Evolutionary conservation across 1,140 invertebrate genomes (phyloP).

Genomic region (Ceratoteleas bidentatus): DNA sequence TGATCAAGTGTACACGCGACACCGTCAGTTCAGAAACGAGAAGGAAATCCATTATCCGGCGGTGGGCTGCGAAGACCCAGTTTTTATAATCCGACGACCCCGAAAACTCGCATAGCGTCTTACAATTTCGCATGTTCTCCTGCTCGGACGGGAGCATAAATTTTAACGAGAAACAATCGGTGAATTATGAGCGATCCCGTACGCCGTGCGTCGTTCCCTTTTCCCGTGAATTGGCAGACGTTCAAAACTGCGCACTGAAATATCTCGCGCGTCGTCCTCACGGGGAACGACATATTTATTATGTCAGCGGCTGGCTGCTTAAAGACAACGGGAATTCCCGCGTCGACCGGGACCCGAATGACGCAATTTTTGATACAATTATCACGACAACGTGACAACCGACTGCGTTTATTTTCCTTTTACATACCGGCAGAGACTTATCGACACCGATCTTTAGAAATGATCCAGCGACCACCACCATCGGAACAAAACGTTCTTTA

Average conservation of each 20-base stretch:
- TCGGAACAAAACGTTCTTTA: too few relatives aligned
- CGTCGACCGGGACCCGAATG: too few relatives aligned
- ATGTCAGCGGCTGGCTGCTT: slow-evolving; percentile 12
- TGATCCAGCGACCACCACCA: too few relatives aligned
- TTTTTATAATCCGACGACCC: slow-evolving; percentile 9
- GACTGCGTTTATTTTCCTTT: too few relatives aligned
- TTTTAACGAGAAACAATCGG: slow-evolving; percentile 23
- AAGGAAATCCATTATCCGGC: too few relatives aligned
- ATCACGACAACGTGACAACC: slow-evolving; percentile 4
- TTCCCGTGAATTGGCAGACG: slow-evolving; percentile 26
- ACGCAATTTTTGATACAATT: slow-evolving; percentile 17
- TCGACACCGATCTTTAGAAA: too few relatives aligned
- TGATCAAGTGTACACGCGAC: too few relatives aligned
- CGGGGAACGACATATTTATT: slow-evolving; percentile 18
- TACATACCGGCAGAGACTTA: too few relatives aligned
- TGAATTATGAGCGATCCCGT: slow-evolving; percentile 23
- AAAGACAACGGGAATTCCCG: background rate
- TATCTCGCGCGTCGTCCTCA: slow-evolving; percentile 10
- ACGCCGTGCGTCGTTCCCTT: slow-evolving; percentile 14
- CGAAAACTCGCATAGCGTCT: background rate
- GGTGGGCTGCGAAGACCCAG: background rate
- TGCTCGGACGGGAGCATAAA: slow-evolving; percentile 8
- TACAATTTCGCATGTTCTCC: slow-evolving; percentile 9
- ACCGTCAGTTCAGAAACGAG: too few relatives aligned
- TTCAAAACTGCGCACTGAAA: slow-evolving; percentile 39